Conservation (phyloP, 2,888 invertebrate genomes). For the Cosmorhoe ocellata region DNA sequence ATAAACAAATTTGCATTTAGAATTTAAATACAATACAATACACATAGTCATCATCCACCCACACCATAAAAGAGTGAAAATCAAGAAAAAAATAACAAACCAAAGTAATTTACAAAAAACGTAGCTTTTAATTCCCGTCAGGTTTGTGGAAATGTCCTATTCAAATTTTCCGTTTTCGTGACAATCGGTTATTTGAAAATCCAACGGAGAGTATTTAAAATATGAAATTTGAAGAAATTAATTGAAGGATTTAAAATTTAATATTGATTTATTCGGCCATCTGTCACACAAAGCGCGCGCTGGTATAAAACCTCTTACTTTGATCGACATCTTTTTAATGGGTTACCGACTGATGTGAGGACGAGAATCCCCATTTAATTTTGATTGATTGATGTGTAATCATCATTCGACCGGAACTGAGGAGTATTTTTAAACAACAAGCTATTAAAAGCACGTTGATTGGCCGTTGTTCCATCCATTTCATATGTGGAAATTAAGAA, state of each 20-base stretch:
- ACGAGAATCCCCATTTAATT: not conserved
- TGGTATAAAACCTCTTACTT: constrained; percentile 13
- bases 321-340: constrained; percentile 26
- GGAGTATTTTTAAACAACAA: not conserved
- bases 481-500: too few species aligned
- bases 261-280: constrained; percentile 18
- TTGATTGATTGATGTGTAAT: constrained; percentile 8
- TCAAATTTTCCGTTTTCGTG: not conserved
- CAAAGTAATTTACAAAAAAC: too few species aligned
- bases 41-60: too few species aligned
- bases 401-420: not conserved
- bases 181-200: constrained; percentile 1
- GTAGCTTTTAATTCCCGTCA: too few species aligned
- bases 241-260: constrained; percentile 9
- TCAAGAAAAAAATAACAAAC: too few species aligned
- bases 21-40: too few species aligned
- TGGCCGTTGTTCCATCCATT: too few species aligned
- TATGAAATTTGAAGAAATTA: not conserved
- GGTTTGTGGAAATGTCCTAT: not conserved
- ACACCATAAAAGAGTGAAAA: too few species aligned
- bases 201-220: too few species aligned
- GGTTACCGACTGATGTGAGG: constrained; percentile 5
- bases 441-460: too few species aligned
- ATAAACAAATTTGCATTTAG: not conserved
- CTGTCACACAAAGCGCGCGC: constrained; percentile 15